Percentiles rank a stretch among this genome's conserved stretches.
Evolutionary conservation across 1,140 invertebrate genomes (phyloP).

Genomic region (Lutraria rhynchaena): DNA sequence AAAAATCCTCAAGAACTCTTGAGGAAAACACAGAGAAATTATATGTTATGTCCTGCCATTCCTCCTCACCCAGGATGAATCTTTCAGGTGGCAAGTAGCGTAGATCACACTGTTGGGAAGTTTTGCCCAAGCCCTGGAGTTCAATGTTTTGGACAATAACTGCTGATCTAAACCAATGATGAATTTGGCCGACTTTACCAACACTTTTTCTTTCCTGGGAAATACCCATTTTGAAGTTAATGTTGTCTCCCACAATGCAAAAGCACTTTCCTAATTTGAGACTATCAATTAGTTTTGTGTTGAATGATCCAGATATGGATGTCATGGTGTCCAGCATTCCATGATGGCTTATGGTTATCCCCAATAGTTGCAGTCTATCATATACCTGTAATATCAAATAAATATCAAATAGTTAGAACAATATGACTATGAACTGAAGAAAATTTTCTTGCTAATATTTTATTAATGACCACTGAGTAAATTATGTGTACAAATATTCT

Average conservation of each 20-base stretch:
- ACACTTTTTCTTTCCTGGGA: slow-evolving; percentile 29
- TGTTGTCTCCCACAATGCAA: too few relatives aligned
- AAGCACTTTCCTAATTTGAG: slow-evolving; percentile 25
- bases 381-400: too few relatives aligned
- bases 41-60: too few relatives aligned
- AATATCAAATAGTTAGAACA: too few relatives aligned
- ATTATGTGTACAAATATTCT: too few relatives aligned
- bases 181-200: slow-evolving; percentile 31
- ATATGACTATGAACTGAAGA: too few relatives aligned
- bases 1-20: not conserved
- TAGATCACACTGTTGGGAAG: slow-evolving; percentile 14
- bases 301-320: slow-evolving; percentile 40
- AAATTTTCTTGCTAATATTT: too few relatives aligned
- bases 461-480: too few relatives aligned
- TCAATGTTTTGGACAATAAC: slow-evolving; percentile 53
- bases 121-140: slow-evolving; percentile 20
- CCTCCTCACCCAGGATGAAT: too few relatives aligned
- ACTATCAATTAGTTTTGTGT: slow-evolving; percentile 35
- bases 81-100: too few relatives aligned
- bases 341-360: slow-evolving; percentile 22
- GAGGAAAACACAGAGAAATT: too few relatives aligned
- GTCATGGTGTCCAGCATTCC: slow-evolving; percentile 33
- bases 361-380: too few relatives aligned
- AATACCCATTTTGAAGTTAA: slow-evolving; percentile 41
- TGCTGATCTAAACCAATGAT: slow-evolving; percentile 51